Base-by-base conservation (phyloP, 35 echinoderm and acorn worm species). In the Patiria miniata region DNA sequence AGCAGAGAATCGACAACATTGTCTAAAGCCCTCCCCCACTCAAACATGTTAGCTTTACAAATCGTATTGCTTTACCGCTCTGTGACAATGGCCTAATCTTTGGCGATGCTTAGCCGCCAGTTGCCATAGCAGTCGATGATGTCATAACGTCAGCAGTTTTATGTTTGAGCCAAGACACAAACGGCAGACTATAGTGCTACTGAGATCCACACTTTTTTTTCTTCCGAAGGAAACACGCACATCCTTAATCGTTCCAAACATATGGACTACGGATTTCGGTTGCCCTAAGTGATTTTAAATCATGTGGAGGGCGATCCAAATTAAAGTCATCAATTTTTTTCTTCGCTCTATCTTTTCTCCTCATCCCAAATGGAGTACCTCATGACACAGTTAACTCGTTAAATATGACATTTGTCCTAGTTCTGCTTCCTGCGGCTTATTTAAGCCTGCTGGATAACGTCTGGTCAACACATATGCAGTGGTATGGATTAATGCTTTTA, bases 71-170 rank as follows among this genome's bases (percentile, higher is more conserved):
- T 73, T 73, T 73, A 73, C 14, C 65, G 34, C 65, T 73, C 65
- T 26, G 19, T 73, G 34, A 73, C 65, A 73, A 73, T 26, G 34
- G 65, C 19, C 14, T 73, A 30, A 73, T 73, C 65, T 30, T 73
- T 73, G 14, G 65, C 29, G 65, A 73, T 73, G 65, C 65, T 34
- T 30, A 23, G 26, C 26, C 14, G 34, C 19, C 30, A 73, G 65
- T 73, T 73, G 65, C 65, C 65, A 73, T 73, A 73, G 65, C 65
- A 73, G 21, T 73, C 26, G 65, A 73, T 73, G 65, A 73, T 73
- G 65, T 73, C 65, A 73, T 73, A 73, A 73, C 26, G 65, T 34
- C 21, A 30, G 65, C 65, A 73, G 65, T 73, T 73, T 73, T 73
- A 73, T 73, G 65, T 22, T 73, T 73, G 29, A 73, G 65, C 65